Conservation (phyloP, 2,888 invertebrate genomes). For the Euclidia mi region DNA sequence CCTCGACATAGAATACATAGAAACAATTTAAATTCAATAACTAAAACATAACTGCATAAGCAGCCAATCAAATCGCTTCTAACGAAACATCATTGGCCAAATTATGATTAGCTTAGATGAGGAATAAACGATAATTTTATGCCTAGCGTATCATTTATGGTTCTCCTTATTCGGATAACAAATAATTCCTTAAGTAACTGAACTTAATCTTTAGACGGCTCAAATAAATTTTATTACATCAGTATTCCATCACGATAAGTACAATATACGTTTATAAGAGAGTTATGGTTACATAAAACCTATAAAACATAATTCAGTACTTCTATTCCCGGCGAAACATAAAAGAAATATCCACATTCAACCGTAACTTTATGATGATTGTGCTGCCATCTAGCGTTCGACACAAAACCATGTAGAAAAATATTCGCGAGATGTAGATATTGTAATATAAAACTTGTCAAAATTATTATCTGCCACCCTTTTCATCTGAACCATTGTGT, state of each 20-base stretch:
- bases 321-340: constrained; percentile 3
- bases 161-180: no score
- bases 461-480: constrained; percentile 52
- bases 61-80: no score
- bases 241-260: not conserved
- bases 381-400: constrained; percentile 6
- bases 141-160: no score
- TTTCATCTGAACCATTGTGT: constrained; percentile 36
- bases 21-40: no score
- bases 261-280: not conserved
- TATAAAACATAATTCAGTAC: not conserved
- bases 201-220: not conserved
- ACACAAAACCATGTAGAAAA: constrained; percentile 16
- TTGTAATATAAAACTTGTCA: constrained; percentile 55
- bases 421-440: constrained; percentile 15
- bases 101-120: no score
- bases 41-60: no score
- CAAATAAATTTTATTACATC: not conserved
- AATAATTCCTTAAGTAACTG: not conserved
- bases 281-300: not conserved
- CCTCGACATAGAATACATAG: no score
- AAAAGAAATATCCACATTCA: constrained; percentile 3
- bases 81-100: no score
- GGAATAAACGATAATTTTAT: no score
- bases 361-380: constrained; percentile 14